phyloP scores from a whole-genome alignment of 2,888 invertebrate species.

The Apotomis capreana region DNA sequence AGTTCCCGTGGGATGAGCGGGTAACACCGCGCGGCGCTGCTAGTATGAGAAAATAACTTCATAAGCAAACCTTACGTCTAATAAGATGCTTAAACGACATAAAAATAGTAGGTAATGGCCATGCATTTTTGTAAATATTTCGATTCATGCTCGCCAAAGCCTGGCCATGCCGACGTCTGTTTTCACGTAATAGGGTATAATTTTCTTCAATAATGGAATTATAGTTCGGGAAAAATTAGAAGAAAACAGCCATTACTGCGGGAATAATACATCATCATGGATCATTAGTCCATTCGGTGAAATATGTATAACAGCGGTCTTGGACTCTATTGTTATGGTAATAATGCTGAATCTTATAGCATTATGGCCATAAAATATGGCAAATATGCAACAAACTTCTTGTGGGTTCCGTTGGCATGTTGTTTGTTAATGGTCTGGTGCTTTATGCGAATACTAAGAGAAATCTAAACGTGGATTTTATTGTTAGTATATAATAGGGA shows the following conservation, averaged over 20 bases:
- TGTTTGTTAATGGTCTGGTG: not conserved
- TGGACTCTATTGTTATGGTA: conserved; percentile 39
- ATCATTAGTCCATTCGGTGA: conserved; percentile 38
- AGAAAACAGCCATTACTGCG: conserved; percentile 35
- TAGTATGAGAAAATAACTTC: too few species aligned
- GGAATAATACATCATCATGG: conserved; percentile 37
- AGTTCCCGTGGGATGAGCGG: too few species aligned
- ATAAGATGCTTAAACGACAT: too few species aligned
- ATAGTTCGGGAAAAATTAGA: conserved; percentile 26
- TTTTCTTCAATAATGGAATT: conserved; percentile 23
- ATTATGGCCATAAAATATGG: conserved; percentile 30
- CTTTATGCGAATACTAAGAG: not conserved
- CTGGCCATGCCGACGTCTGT: not conserved
- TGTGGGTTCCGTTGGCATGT: conserved; percentile 7
- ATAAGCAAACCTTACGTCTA: too few species aligned
- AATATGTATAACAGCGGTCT: conserved; percentile 32
- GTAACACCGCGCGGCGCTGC: too few species aligned
- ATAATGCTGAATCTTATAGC: conserved; percentile 29
- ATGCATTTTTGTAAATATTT: too few species aligned
- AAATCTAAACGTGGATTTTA: not conserved
- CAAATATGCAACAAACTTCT: conserved; percentile 18
- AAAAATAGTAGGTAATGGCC: too few species aligned
- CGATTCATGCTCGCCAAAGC: not conserved
- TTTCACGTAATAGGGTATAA: conserved; percentile 2
- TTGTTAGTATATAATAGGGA: too few species aligned